Evolutionary conservation across 2,113 vertebrate species (phyloP), one percentile per base, ranked within the genome.

Genomic region (Upupa epops): DNA sequence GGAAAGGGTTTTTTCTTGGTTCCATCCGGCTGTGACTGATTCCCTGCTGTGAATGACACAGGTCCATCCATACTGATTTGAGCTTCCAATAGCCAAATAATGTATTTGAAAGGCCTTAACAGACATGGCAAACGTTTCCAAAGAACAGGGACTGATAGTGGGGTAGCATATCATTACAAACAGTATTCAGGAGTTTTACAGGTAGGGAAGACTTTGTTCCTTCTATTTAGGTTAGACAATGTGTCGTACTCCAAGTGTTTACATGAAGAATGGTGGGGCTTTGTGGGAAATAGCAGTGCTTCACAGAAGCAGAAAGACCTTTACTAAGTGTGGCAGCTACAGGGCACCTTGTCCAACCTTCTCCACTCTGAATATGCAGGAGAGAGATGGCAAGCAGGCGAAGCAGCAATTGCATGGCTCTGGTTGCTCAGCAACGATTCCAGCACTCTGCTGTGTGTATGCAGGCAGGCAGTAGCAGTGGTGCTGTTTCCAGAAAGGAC

Each of bases 381-480:
- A 17, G 11, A 49, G 69, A 81, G 65, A 21, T 2, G 11, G 32
- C 31, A 16, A 59, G 60, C 84, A 4, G 22, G 40, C 42, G 32
- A 46, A 65, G 52, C 55, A 59, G 87, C 25, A 36, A 1, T 9
- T 22, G 36, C 40, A 22, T 0, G 9, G 32, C 81, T 90, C 52
- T 0, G 6, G 95, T 88, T 86, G 89, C 89, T 86, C 69, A 61
- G 95, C 83, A 93, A 83, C 84, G 46, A 5, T 36, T 83, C 36
- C 65, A 71, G 76, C 68, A 81, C 77, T 83, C 48, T 58, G 6
- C 32, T 13, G 5, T 9, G 42, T 4, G 1, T 28, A 4, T 42
- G 24, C 31, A 12, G 26, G 49, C 45, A 32, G 49, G 40, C 71
- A 13, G 49, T 1, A 34, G 68, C 34, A 49, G 36, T 6, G 1